phyloP scores from a whole-genome alignment of 2,888 invertebrate genomes.

The Tenthredo amoena region DNA sequence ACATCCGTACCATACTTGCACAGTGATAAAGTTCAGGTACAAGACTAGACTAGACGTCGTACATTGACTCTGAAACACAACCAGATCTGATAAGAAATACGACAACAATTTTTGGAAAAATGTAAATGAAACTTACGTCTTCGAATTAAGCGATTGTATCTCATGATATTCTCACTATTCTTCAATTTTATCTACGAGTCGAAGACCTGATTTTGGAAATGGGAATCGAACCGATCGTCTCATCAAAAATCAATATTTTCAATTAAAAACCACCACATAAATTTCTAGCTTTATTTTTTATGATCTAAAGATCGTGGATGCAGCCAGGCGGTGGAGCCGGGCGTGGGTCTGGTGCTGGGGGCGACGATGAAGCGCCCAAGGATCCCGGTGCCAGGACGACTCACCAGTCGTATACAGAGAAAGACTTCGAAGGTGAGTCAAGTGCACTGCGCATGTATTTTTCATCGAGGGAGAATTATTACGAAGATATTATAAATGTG shows the following conservation, averaged over 20 bases:
- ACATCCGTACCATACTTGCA: not conserved
- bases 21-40: not conserved
- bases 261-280: not conserved
- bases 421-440: slow-evolving; percentile 91
- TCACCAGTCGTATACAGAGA: slow-evolving; percentile 90
- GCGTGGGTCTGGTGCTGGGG: slow-evolving; percentile 59
- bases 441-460: not conserved
- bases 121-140: not conserved
- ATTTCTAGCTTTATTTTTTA: not conserved
- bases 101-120: not conserved
- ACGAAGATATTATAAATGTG: not conserved
- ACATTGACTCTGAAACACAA: not conserved
- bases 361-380: slow-evolving; percentile 90
- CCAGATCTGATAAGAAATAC: not conserved
- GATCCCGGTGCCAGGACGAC: slow-evolving; percentile 92
- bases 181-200: not conserved
- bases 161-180: not conserved
- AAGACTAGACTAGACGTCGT: not conserved
- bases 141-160: not conserved
- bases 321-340: slow-evolving; percentile 76
- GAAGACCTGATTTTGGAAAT: not conserved
- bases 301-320: slow-evolving; percentile 80
- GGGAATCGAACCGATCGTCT: not conserved
- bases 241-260: not conserved
- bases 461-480: not conserved